Evolutionary conservation across 2,888 invertebrate species (phyloP).

Genomic region (Lycaena phlaeas): DNA sequence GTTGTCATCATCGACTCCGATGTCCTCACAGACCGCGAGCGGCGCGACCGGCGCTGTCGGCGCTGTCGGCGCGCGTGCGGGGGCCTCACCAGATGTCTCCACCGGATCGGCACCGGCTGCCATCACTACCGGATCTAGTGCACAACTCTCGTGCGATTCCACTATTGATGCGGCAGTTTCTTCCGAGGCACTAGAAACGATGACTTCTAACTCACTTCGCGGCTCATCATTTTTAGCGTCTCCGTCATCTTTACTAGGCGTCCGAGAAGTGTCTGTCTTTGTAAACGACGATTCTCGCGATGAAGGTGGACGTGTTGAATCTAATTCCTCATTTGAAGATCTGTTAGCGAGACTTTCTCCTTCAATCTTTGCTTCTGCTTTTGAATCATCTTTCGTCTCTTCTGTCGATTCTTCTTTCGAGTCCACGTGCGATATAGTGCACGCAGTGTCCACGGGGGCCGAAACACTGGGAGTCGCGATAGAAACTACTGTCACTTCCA

Average conservation of each 20-base stretch:
- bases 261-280: conserved; percentile 37
- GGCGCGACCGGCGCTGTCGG: conserved; percentile 68
- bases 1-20: conserved; percentile 78
- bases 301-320: background rate
- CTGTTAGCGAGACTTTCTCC: too few relatives aligned
- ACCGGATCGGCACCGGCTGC: conserved; percentile 12
- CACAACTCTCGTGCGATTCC: conserved; percentile 9
- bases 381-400: background rate
- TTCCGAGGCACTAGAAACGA: conserved; percentile 6
- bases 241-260: conserved; percentile 31
- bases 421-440: background rate
- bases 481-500: conserved; percentile 24
- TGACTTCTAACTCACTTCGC: too few relatives aligned
- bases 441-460: conserved; percentile 25
- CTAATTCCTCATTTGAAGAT: background rate
- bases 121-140: conserved; percentile 13
- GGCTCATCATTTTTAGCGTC: conserved; percentile 8
- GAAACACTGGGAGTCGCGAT: conserved; percentile 18
- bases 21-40: conserved; percentile 79
- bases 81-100: conserved; percentile 14
- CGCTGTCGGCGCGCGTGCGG: conserved; percentile 20
- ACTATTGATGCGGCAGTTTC: conserved; percentile 12
- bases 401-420: conserved; percentile 25
- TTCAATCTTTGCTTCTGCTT: too few relatives aligned
- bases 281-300: conserved; percentile 40